These are phyloP conservation scores for Pterophyllum scalare DNA, from an alignment of 2,113 vertebrate species.

Conservation along the genomic window DNA sequence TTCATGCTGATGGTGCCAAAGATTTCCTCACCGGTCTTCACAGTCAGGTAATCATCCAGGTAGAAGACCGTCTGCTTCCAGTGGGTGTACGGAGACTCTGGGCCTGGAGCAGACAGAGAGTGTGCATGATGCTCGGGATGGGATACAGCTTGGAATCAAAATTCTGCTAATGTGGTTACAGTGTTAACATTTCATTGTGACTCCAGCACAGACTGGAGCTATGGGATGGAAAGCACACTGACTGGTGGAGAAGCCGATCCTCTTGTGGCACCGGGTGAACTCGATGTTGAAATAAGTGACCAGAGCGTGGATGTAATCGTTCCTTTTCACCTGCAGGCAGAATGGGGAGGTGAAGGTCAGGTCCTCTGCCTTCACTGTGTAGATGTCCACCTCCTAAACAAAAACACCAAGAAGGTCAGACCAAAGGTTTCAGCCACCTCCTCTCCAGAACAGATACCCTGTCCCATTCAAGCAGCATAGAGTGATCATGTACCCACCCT, in stretches of 20 bases:
- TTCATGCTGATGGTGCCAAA: conserved; percentile 94
- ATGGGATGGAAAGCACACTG: conserved; percentile 43
- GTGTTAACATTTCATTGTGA: background rate
- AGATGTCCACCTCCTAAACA: conserved; percentile 92
- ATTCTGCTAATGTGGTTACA: no score
- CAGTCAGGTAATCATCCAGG: conserved; percentile 93
- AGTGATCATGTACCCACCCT: conserved; percentile 79
- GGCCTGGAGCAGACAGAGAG: conserved; percentile 74
- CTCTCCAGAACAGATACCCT: no score
- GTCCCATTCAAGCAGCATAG: background rate
- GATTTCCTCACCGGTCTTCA: conserved; percentile 94
- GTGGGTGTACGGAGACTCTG: conserved; percentile 94
- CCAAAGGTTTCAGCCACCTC: background rate
- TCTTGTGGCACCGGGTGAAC: conserved; percentile 94
- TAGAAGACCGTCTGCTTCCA: conserved; percentile 98
- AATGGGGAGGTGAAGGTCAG: conserved; percentile 93
- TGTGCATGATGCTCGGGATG: no score
- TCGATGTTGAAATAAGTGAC: conserved; percentile 97
- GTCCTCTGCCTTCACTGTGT: conserved; percentile 93
- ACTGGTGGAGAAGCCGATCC: conserved; percentile 95
- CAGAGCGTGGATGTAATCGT: conserved; percentile 91
- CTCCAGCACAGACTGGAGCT: no score
- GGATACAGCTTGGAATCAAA: no score
- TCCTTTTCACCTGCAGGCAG: conserved; percentile 93
- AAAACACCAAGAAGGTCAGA: background rate